Conservation (phyloP, 2,797 vertebrate genomes). For the Yasuhikotakia modesta region DNA sequence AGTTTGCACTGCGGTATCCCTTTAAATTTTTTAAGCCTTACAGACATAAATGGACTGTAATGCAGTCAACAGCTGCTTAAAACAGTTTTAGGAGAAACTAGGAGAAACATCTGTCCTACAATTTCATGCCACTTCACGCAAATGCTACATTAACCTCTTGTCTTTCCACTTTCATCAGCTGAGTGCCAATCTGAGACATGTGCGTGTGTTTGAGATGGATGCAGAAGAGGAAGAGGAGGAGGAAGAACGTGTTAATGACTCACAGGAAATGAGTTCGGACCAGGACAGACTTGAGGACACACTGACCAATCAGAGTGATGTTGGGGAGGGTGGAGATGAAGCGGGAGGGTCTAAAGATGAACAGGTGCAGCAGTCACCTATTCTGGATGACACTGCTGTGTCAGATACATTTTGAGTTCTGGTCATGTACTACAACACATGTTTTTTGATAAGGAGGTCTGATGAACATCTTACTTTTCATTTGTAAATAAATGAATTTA, state of each 20-base stretch:
- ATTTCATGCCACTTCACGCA: not conserved
- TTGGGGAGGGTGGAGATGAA: conserved; percentile 49
- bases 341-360: conserved; percentile 49
- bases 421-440: not conserved
- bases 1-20: not conserved
- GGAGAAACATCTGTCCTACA: not conserved
- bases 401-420: conserved; percentile 54
- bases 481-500: conserved; percentile 35
- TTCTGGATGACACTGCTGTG: conserved; percentile 45
- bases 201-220: conserved; percentile 98
- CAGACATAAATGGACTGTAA: too few relatives aligned
- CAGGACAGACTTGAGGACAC: conserved; percentile 77
- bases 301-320: conserved; percentile 64
- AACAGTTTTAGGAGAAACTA: too few relatives aligned
- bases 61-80: not conserved
- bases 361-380: conserved; percentile 65
- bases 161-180: conserved; percentile 74
- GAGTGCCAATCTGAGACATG: conserved; percentile 91
- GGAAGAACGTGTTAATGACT: conserved; percentile 85
- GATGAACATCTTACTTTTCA: not conserved
- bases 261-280: conserved; percentile 75
- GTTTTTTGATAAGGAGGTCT: conserved; percentile 8
- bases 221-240: conserved; percentile 94
- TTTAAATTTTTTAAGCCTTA: not conserved
- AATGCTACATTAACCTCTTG: not conserved